A percentile compares a stretch with the other conserved stretches of the same genome.
phyloP scores from a whole-genome alignment of 2,113 vertebrate genomes.

The Hepsetus odoe region DNA sequence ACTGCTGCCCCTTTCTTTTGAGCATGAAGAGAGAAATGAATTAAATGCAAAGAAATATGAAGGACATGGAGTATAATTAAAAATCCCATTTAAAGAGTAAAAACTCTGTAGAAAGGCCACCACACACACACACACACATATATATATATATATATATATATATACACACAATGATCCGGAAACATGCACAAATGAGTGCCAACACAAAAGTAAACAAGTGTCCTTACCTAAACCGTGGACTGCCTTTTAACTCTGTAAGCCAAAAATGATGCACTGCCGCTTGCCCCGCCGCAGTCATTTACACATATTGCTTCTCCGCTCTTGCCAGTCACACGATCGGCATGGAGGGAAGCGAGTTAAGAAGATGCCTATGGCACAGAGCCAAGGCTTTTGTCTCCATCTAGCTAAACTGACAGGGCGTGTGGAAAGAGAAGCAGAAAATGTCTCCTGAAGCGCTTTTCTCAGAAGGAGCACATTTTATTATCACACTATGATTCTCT shows the following conservation, averaged over 20 bases:
- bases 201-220: conserved; percentile 17
- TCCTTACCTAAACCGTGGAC: conserved; percentile 8
- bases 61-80: too few relatives aligned
- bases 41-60: too few relatives aligned
- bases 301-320: conserved; percentile 1
- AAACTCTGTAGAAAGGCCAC: too few relatives aligned
- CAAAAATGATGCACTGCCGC: conserved; percentile 27
- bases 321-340: conserved; percentile 17
- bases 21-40: too few relatives aligned
- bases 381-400: conserved; percentile 49
- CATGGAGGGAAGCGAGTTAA: neutral
- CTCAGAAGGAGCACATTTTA: conserved; percentile 25
- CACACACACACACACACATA: too few relatives aligned
- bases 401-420: conserved; percentile 17
- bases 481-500: neutral
- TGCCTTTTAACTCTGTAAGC: conserved; percentile 5
- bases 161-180: too few relatives aligned
- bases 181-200: neutral
- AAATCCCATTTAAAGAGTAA: too few relatives aligned
- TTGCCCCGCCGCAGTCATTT: conserved; percentile 27
- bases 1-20: too few relatives aligned
- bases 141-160: too few relatives aligned
- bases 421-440: conserved; percentile 26
- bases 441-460: conserved; percentile 22
- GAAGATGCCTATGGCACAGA: conserved; percentile 1